A percentile compares a stretch with the other conserved stretches of the same genome.
These are phyloP conservation scores for Acanthornis magna DNA, from an alignment of 2,797 vertebrate genomes.

Conservation along the genomic window DNA sequence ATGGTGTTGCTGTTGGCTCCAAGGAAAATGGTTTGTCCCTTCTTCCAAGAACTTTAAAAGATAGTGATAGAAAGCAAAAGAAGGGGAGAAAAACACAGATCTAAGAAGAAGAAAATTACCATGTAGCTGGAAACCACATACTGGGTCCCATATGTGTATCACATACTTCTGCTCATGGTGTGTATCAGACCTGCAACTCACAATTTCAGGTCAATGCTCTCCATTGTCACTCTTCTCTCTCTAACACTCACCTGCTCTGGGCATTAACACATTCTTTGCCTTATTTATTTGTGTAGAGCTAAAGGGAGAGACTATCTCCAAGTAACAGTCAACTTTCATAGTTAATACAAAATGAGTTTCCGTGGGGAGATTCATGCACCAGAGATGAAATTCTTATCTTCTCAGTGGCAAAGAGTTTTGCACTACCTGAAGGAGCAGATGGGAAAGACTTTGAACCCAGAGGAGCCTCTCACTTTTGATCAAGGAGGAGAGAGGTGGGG, in stretches of 20 bases:
- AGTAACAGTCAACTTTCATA: neutral
- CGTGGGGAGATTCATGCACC: neutral
- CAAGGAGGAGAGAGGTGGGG: neutral
- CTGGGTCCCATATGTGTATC: neutral
- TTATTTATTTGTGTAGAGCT: neutral
- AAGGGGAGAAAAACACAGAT: neutral
- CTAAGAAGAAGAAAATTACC: neutral
- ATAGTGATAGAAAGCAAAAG: neutral
- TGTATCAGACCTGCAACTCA: neutral
- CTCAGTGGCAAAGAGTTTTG: neutral
- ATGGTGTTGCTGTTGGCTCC: constrained; percentile 22
- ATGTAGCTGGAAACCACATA: constrained; percentile 26
- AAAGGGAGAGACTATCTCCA: neutral
- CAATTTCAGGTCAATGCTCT: neutral
- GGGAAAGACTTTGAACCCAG: neutral
- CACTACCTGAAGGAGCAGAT: neutral
- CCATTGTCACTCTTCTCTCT: neutral
- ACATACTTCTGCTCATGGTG: neutral
- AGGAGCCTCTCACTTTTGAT: neutral
- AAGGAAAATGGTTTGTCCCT: constrained; percentile 10
- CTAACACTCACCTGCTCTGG: neutral
- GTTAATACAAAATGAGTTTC: neutral
- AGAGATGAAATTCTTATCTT: neutral
- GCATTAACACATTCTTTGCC: neutral
- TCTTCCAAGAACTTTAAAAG: constrained; percentile 44